Conservation (phyloP, 2,888 invertebrate genomes). For the Microplitis manilae region DNA sequence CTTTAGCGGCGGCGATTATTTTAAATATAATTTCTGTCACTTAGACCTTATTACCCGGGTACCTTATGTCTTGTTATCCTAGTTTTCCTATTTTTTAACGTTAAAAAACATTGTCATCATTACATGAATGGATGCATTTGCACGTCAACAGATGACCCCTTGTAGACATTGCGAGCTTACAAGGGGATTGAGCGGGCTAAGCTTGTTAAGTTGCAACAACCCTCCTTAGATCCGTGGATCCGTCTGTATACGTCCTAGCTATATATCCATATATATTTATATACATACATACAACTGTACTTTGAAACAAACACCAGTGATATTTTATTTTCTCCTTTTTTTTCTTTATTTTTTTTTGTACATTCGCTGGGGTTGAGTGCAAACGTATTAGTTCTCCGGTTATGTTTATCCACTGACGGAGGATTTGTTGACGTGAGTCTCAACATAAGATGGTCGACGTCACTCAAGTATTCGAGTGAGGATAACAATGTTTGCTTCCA, state of each 20-base stretch:
- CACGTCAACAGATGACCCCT: constrained; percentile 71
- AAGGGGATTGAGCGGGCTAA: constrained; percentile 70
- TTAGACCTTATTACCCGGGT: too few relatives aligned
- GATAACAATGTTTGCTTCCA: constrained; percentile 54
- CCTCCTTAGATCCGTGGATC: constrained; percentile 46
- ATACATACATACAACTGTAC: not conserved
- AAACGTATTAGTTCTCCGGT: constrained; percentile 26
- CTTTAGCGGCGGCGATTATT: too few relatives aligned
- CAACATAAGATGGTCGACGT: constrained; percentile 22
- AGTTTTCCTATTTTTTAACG: constrained; percentile 16
- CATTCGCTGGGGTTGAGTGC: constrained; percentile 22
- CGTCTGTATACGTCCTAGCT: not conserved
- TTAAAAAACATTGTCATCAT: constrained; percentile 24
- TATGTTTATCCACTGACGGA: constrained; percentile 31
- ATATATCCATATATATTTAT: constrained; percentile 1
- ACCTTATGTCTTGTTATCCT: constrained; percentile 1
- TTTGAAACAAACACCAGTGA: constrained; percentile 20
- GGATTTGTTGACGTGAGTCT: constrained; percentile 36
- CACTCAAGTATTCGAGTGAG: constrained; percentile 31
- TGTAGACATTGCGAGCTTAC: constrained; percentile 72
- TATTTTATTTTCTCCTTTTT: constrained; percentile 1
- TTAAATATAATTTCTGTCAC: too few relatives aligned
- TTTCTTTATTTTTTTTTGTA: constrained; percentile 14
- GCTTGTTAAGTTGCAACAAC: constrained; percentile 71
- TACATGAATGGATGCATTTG: constrained; percentile 69